Conservation (phyloP, 2,113 vertebrate species). For the Dipodomys stephensi region DNA sequence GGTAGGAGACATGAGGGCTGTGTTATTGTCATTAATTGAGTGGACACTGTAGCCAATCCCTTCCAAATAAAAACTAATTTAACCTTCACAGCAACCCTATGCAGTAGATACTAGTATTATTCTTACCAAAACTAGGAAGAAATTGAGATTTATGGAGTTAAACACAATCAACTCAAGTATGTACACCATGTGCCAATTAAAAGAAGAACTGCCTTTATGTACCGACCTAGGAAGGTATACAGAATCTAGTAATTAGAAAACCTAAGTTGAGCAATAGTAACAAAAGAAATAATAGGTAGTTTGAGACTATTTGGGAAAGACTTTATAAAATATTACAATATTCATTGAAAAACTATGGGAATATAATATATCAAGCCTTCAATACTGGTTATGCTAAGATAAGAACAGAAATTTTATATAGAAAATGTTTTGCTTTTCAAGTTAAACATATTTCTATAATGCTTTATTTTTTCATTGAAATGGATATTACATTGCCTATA, state of each 20-base stretch:
- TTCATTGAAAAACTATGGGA: background rate
- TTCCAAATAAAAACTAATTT: slow-evolving; percentile 52
- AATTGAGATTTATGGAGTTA: slow-evolving; percentile 37
- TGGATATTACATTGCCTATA: background rate
- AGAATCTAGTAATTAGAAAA: background rate
- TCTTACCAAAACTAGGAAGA: slow-evolving; percentile 32
- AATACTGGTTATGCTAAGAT: background rate
- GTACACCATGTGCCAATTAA: background rate
- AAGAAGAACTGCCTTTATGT: background rate
- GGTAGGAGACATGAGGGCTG: background rate
- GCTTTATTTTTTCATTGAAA: background rate
- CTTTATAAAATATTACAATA: background rate
- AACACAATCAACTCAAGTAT: slow-evolving; percentile 31
- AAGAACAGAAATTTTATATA: background rate
- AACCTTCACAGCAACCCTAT: background rate
- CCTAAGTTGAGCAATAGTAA: background rate
- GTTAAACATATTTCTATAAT: slow-evolving; percentile 12
- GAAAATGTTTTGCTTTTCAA: slow-evolving; percentile 13
- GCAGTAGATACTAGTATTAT: background rate
- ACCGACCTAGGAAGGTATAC: background rate
- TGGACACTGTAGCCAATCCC: background rate
- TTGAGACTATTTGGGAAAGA: background rate
- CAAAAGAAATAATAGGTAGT: background rate
- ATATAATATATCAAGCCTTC: background rate
- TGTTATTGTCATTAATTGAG: background rate